phyloP scores from a whole-genome alignment of 2,888 invertebrate species.

The Lobophora halterata region DNA sequence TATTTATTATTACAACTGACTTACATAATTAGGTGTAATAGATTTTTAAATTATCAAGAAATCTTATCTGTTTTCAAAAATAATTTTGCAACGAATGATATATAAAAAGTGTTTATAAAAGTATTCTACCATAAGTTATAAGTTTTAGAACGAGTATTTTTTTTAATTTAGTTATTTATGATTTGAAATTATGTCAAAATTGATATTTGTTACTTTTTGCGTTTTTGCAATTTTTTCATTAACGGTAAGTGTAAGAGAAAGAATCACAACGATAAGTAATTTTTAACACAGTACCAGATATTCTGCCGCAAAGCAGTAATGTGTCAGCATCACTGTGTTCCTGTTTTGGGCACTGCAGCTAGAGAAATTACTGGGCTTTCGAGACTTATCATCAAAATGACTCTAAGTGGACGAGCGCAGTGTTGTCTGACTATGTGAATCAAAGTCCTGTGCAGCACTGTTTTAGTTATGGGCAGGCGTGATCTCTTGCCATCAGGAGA shows the following conservation, averaged over 20 bases:
- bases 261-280: no score
- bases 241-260: conserved; percentile 32
- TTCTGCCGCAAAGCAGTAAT: no score
- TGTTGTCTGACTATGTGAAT: no score
- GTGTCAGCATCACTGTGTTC: no score
- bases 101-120: conserved; percentile 28
- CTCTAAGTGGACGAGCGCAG: no score
- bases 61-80: conserved; percentile 15
- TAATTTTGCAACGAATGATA: conserved; percentile 14
- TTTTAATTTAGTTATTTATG: conserved; percentile 17
- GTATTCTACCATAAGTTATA: conserved; percentile 17
- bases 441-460: no score
- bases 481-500: no score
- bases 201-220: conserved; percentile 18
- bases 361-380: no score
- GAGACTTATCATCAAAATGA: no score
- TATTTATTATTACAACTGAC: not conserved
- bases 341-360: no score
- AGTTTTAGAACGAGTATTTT: conserved; percentile 16
- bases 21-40: conserved; percentile 8
- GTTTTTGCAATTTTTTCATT: conserved; percentile 22
- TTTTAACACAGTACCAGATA: no score
- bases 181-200: conserved; percentile 24
- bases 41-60: conserved; percentile 3
- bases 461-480: no score